Base-by-base conservation (phyloP, 2,888 invertebrate species). In the Tholera decimalis region DNA sequence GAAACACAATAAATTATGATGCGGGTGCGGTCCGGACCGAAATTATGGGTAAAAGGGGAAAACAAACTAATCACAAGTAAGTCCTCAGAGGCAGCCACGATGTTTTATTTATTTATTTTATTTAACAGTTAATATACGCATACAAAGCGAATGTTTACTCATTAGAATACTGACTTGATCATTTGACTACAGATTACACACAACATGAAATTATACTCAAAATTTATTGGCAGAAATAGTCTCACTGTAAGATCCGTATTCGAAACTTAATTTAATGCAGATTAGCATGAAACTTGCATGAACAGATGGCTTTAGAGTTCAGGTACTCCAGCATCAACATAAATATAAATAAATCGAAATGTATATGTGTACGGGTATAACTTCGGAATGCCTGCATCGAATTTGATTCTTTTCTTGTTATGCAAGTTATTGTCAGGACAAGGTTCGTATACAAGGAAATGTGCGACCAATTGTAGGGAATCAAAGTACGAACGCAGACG, bases 1-100 rank as follows among this genome's bases (percentile, higher is more conserved):
- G 50, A 47, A 63, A 68, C 59, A 69, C 77, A 75, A 80, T 82
- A 78, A 77, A 82, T 83, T 82, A 78, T 83, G 68, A 78, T 61
- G 62, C 51, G 75, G 71, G 74, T 65, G 37, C 53, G 61, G 71
- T 55, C 50, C 28, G 51, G 66, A 30, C 53, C 54, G 59, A 68
- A 67, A 69, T 77, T 65, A 62, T 62, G 59, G 54, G 63, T 63
- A 78, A 77, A 81, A 78, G 62, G 76, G 73, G 67, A 66, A 65
- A 76, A 75, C 69, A 73, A 79, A 72, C 70, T 79, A 79, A 81
- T 81, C 73, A 76, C 37, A 49, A 59, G 53, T 59, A 49, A 60
- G 65, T 51, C 64, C 37, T 44, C 47, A 18, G 47, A 47, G 28
- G 28, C 11, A 49, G 63, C 66, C 67, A 79, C 68, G 62, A 70